These are phyloP conservation scores for Habrosyne pyritoides DNA, from an alignment of 2,888 invertebrate genomes.

Conservation along the genomic window DNA sequence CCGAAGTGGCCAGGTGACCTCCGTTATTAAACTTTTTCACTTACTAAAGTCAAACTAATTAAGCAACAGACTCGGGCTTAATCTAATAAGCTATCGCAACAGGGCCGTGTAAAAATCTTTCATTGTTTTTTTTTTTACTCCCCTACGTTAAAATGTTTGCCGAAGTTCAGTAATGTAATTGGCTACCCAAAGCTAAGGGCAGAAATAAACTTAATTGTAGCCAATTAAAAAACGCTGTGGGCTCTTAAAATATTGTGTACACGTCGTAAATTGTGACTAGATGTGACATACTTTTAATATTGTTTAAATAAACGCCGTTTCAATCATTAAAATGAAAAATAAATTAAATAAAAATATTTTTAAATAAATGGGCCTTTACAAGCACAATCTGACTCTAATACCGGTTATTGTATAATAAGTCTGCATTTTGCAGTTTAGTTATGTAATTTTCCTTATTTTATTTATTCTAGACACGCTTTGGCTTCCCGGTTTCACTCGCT, in stretches of 20 bases:
- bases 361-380: too few species aligned
- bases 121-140: conserved; percentile 44
- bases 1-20: not conserved
- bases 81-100: conserved; percentile 23
- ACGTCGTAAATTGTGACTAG: conserved; percentile 38
- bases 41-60: conserved; percentile 4
- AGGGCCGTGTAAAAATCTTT: conserved; percentile 21
- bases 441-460: too few species aligned
- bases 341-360: too few species aligned
- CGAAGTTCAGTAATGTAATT: conserved; percentile 59
- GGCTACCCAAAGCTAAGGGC: conserved; percentile 52
- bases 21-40: not conserved
- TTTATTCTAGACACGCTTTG: too few species aligned
- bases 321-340: too few species aligned
- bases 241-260: conserved; percentile 54
- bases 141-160: conserved; percentile 34
- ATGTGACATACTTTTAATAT: conserved; percentile 28
- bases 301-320: too few species aligned
- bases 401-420: too few species aligned
- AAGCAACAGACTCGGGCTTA: conserved; percentile 9
- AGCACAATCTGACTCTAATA: too few species aligned
- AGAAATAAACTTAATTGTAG: conserved; percentile 68
- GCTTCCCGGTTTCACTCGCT: too few species aligned
- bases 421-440: too few species aligned
- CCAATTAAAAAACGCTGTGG: conserved; percentile 67